phyloP scores from a whole-genome alignment of 2,797 vertebrate species.

The Argyrosomus regius region DNA sequence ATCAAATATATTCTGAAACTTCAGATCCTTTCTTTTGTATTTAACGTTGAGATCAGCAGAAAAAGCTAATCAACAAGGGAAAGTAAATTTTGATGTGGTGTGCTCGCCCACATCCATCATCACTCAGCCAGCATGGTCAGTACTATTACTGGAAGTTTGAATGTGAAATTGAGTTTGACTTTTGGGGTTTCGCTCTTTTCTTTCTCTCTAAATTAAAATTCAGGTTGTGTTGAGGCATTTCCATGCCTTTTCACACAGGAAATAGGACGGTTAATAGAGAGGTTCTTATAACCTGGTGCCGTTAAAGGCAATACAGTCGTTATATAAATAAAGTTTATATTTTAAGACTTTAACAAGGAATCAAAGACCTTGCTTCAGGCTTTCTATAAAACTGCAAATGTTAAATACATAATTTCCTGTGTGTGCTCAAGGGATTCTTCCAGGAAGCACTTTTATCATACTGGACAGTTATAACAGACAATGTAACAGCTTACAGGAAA shows the following conservation, averaged over 20 bases:
- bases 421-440: not conserved
- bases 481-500: not conserved
- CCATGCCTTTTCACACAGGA: not conserved
- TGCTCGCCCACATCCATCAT: not conserved
- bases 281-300: not conserved
- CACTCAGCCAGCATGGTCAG: not conserved
- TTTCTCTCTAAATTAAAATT: not conserved
- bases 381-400: slow-evolving; percentile 3
- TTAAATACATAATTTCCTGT: slow-evolving; percentile 5
- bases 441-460: not conserved
- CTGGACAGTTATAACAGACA: not conserved
- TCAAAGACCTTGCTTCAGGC: not conserved
- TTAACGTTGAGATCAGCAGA: not conserved
- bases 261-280: not conserved
- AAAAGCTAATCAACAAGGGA: not conserved
- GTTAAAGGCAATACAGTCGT: not conserved
- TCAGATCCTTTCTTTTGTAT: slow-evolving; percentile 4
- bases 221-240: not conserved
- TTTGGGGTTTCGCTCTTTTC: not conserved
- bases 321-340: not conserved
- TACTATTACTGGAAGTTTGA: not conserved
- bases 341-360: not conserved
- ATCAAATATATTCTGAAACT: not conserved
- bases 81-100: not conserved
- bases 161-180: not conserved